phyloP scores from a whole-genome alignment of 2,888 invertebrate species.

The Eilema griseolum region DNA sequence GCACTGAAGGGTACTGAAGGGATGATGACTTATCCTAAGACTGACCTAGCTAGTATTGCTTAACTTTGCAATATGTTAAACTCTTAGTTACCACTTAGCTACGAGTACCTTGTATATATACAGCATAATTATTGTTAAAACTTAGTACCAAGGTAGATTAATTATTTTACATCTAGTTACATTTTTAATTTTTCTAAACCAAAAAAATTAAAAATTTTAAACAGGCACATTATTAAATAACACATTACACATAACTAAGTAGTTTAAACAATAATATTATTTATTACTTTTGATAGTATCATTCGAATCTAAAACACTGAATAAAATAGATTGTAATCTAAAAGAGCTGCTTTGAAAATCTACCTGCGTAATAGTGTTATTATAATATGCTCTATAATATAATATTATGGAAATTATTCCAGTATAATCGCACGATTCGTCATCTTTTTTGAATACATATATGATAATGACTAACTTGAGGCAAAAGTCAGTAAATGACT shows the following conservation, averaged over 20 bases:
- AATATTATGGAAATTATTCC: not conserved
- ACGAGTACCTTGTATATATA: no score
- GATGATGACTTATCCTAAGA: no score
- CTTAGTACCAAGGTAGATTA: no score
- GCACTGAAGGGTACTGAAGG: no score
- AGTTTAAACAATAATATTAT: not conserved
- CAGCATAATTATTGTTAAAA: no score
- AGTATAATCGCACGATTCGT: not conserved
- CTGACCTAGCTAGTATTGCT: no score
- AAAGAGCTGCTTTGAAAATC: not conserved
- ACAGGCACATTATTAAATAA: not conserved
- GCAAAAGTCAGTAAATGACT: not conserved
- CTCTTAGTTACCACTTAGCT: no score
- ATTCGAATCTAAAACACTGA: not conserved
- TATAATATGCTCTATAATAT: not conserved
- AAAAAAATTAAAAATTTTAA: not conserved
- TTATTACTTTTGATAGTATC: slow-evolving; percentile 4
- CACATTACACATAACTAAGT: not conserved
- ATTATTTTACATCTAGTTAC: not conserved
- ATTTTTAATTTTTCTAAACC: not conserved
- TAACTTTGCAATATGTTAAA: no score
- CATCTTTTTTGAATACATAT: not conserved
- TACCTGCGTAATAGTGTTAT: not conserved
- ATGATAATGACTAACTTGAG: not conserved
- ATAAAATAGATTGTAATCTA: not conserved